Evolutionary conservation across 2,888 invertebrate species (phyloP), one percentile per base, ranked within the genome.

Genomic region (Tachina fera): DNA sequence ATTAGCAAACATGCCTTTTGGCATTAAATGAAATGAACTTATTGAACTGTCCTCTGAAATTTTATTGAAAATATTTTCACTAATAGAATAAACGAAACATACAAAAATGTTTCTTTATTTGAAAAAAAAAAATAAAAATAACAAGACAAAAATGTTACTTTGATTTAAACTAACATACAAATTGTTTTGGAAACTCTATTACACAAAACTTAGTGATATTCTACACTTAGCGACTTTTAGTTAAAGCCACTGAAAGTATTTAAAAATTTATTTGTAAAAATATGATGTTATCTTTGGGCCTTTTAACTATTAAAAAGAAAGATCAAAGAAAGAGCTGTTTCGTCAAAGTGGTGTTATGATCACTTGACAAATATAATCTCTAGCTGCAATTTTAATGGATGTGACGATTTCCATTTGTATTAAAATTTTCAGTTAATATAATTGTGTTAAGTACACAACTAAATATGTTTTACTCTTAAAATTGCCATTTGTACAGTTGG

Each of bases 121-220:
- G 43, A 68, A 63, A 68, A 31, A 31, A 31, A 6, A 31, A 31
- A 31, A 63, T 61, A 31, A 31, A 31, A 6, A 31, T 3, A 31
- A 31, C 31, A 31, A 31, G 0, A 31, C 31, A 31, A 31, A 76
- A 80, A 65, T 39, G 8, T 51, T 75, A 60, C 76, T 83, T 83
- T 83, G 76, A 83, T 77, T 83, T 83, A 65, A 71, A 72, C 76
- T 77, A 83, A 51, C 68, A 72, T 19, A 82, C 71, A 79, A 83
- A 75, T 75, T 75, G 82, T 86, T 85, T 78, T 56, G 13, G 65
- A 78, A 85, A 85, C 82, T 85, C 85, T 58, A 81, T 72, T 77
- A 81, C 19, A 65, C 41, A 49, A 65, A 82, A 82, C 70, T 63
- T 49, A 11, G 63, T 51, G 16, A 49, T 39, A 43, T 31, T 70